Evolutionary conservation across 2,113 vertebrate species (phyloP), one percentile per base, ranked within the genome.

Genomic region (Caranx melampygus): DNA sequence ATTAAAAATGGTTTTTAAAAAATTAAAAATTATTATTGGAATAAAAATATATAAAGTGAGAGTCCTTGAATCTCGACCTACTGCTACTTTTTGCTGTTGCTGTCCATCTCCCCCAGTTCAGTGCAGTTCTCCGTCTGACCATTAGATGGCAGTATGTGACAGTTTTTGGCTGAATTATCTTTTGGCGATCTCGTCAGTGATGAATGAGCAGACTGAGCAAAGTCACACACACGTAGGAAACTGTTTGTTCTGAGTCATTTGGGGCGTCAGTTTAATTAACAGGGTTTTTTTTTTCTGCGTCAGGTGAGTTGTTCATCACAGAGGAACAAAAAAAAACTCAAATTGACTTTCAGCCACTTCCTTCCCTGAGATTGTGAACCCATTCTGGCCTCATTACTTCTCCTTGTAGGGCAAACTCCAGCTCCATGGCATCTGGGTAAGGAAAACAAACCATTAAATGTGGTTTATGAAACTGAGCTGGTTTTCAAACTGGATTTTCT

Each of bases 81-180:
- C 8, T 42, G 16, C 14, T 6, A 61, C 15, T 20, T 61, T 37
- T n/a, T 37, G 2, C 18, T 62, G 35, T 9, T 62, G 34, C 18
- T 21, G 1, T 7, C 20, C 35, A 4, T 6, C 0, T 40, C 35
- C 4, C 20, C 42, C 5, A 15, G 15, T 13, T 52, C 1, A 0
- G 4, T 21, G 54, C 4, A 49, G 6, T 81, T 57, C 52, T 2
- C 60, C 5, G 5, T 20, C 5, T n/a, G 75, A 33, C 78, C 90
- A 82, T 84, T 57, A 87, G 90, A 35, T 84, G 81, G 33, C 84
- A 83, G 79, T 31, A n/a, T 31, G 64, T 6, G 59, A 83, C 73
- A 35, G 68, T 12, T 26, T 69, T 66, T 45, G 9, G 11, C 31
- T 20, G 15, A 52, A 42, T 1, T 10, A 0, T 18, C 37, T 40